A percentile compares a stretch with the other conserved stretches of the same genome.
Evolutionary conservation across 2,888 invertebrate species (phyloP).

Genomic region (Baccha elongata): DNA sequence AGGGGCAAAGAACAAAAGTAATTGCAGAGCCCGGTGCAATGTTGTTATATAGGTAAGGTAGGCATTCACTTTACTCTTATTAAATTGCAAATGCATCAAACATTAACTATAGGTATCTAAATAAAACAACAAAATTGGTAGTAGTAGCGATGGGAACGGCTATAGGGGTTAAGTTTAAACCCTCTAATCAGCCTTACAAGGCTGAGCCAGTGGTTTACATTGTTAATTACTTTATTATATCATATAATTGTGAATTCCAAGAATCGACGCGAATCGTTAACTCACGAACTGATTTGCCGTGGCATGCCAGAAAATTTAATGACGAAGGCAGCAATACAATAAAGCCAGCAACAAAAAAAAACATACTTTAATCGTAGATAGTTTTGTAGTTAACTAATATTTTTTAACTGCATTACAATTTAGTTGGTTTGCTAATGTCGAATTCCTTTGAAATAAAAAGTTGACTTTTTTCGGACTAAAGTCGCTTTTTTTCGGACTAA

Average conservation of each 20-base stretch:
- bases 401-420: no score
- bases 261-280: conserved; percentile 65
- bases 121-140: not conserved
- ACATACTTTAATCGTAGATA: no score
- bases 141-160: not conserved
- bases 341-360: not conserved
- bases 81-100: conserved; percentile 10
- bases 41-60: conserved; percentile 27
- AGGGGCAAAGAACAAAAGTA: conserved; percentile 52
- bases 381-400: no score
- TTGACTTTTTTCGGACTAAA: no score
- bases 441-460: no score
- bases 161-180: conserved; percentile 53
- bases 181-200: conserved; percentile 44
- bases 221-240: conserved; percentile 70
- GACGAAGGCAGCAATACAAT: conserved; percentile 11
- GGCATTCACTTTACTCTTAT: conserved; percentile 12
- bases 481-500: no score
- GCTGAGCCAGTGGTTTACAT: conserved; percentile 64
- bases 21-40: conserved; percentile 55
- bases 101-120: not conserved
- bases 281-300: conserved; percentile 52
- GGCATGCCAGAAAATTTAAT: conserved; percentile 35
- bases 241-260: conserved; percentile 59
- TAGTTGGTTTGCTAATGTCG: no score